Base-by-base conservation (phyloP, 1,140 invertebrate genomes). In the Lycorma delicatula region DNA sequence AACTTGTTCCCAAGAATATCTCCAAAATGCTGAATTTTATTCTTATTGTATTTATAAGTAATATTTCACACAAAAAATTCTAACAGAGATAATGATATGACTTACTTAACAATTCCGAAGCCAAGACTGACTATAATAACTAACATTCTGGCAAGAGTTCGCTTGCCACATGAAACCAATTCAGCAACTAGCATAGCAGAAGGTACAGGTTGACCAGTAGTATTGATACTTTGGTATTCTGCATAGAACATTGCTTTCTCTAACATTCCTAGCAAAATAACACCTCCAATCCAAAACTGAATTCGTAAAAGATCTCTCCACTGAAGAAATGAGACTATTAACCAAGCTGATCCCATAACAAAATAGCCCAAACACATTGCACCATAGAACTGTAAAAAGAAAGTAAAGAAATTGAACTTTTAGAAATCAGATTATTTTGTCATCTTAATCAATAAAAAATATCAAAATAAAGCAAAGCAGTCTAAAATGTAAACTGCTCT, bases 271-370 rank as follows among this genome's bases (percentile, higher is more conserved):
- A 94, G 71, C 26, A 94, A 74, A 56, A 93, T 91, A 34, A 95
- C 90, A 31, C 79, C 90, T 6, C 89, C 90, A 68, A 97, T 93
- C 91, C 93, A 97, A 74, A 93, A 95, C 76, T 97, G 93, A 27
- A 97, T 89, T 47, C 92, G 75, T n/a, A 97, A 74, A 3, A 97
- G 73, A 71, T 97, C 93, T 58, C 87, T 76, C 91, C 92, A 97
- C 70, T 91, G 87, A 60, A 85, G 74, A 59, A 85, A 87, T 18
- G 87, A 90, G n/a, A 92, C 78, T 6, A 84, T 68, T 31, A 94
- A 75, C 93, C 93, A 97, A 29, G 80, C 78, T 4, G 90, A 64
- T n/a, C 89, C 90, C 67, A 87, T 81, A 41, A 86, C 70, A 1
- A 91, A 81, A 73, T 97, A 97, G 13, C 93, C 78, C 6, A 86